Evolutionary conservation across 2,113 vertebrate species (phyloP).

Genomic region (Todiramphus saurophagus): DNA sequence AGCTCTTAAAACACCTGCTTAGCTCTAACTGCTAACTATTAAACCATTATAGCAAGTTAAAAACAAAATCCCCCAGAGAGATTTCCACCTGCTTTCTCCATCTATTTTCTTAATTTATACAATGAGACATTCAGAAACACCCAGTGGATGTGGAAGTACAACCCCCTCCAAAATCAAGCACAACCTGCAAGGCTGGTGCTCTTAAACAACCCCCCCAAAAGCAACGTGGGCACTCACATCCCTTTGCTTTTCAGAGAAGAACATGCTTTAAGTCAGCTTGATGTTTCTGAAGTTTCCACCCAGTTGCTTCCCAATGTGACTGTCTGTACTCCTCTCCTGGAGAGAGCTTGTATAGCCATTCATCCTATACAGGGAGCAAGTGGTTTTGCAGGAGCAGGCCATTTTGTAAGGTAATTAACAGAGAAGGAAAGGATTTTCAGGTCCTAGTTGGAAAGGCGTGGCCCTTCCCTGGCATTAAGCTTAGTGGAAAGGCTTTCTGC

Average conservation of each 20-base stretch:
- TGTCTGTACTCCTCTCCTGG: neutral
- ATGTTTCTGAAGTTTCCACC: neutral
- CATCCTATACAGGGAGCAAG: neutral
- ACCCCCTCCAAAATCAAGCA: neutral
- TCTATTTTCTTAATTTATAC: constrained; percentile 37
- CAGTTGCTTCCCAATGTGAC: neutral
- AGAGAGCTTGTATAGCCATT: neutral
- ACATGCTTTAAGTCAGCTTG: rapidly evolving
- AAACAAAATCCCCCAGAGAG: constrained; percentile 53
- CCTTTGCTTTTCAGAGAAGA: neutral
- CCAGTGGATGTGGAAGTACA: neutral
- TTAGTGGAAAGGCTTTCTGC: neutral
- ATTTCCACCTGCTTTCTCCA: constrained; percentile 45
- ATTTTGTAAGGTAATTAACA: constrained; percentile 8
- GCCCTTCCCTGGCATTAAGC: neutral
- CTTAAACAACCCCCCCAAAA: neutral
- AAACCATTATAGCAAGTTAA: constrained; percentile 57
- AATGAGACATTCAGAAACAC: neutral
- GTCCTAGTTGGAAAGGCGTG: constrained; percentile 7
- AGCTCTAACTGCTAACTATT: constrained; percentile 65
- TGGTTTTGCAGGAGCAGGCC: neutral
- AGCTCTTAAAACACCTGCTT: constrained; percentile 72
- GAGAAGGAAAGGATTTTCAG: neutral
- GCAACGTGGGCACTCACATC: rapidly evolving
- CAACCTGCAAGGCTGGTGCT: rapidly evolving